Conservation (phyloP, 2,113 vertebrate species). For the Chascanopsetta lugubris region DNA sequence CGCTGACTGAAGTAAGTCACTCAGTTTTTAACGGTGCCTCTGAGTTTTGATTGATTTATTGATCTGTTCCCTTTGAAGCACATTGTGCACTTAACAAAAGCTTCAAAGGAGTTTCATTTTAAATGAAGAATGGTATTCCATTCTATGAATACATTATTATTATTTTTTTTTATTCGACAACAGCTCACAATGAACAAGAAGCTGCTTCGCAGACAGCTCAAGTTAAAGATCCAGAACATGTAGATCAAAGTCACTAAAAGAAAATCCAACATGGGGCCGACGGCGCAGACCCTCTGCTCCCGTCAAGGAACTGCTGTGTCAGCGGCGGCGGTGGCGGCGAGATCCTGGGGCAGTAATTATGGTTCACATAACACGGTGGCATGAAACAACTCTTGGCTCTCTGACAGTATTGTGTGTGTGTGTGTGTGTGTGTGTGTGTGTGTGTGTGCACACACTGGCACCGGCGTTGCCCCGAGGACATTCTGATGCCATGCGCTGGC, state of each 20-base stretch:
- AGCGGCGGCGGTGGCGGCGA: constrained; percentile 31
- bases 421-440: too few species aligned
- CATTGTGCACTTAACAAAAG: too few species aligned
- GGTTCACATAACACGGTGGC: constrained; percentile 37
- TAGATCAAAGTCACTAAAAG: not conserved
- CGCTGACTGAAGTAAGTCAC: too few species aligned
- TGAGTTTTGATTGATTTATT: too few species aligned
- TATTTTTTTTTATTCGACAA: not conserved
- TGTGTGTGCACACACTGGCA: not conserved
- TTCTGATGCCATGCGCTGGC: not conserved
- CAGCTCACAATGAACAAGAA: constrained; percentile 1
- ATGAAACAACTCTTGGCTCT: constrained; percentile 13
- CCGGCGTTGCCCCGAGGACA: constrained; percentile 4
- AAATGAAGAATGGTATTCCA: too few species aligned
- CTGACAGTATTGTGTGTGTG: not conserved
- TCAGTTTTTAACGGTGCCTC: too few species aligned
- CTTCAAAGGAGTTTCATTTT: too few species aligned
- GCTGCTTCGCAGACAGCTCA: not conserved
- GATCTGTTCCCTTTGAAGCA: too few species aligned
- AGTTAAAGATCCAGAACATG: not conserved
- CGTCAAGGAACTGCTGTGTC: constrained; percentile 44
- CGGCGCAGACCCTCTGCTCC: constrained; percentile 46
- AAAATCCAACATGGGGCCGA: constrained; percentile 34
- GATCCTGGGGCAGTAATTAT: constrained; percentile 51
- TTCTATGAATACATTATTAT: too few species aligned